Evolutionary conservation across 1,140 invertebrate species (phyloP).

Genomic region (Conus ventricosus): DNA sequence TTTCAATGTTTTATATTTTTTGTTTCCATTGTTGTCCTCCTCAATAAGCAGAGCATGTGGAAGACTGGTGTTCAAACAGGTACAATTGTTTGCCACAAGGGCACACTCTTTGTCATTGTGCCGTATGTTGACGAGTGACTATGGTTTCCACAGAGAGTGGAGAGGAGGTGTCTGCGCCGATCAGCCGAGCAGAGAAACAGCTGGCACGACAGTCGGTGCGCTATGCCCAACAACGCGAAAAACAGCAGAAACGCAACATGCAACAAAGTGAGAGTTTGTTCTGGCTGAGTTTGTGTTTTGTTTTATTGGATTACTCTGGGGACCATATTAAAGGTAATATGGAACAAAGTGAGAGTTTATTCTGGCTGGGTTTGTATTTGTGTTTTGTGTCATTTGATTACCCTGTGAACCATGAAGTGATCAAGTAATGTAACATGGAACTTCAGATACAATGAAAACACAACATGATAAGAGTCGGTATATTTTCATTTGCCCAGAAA

Average conservation of each 20-base stretch:
- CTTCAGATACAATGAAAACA: too few species aligned
- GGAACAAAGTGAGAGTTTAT: neutral
- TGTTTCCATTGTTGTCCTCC: too few species aligned
- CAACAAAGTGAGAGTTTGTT: constrained; percentile 54
- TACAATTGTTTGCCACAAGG: too few species aligned
- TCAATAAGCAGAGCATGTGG: too few species aligned
- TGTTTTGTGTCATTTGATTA: neutral
- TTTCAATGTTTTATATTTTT: too few species aligned
- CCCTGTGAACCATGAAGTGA: neutral
- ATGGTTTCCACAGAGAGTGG: neutral
- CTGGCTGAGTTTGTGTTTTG: neutral
- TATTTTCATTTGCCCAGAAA: too few species aligned
- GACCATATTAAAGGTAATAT: too few species aligned
- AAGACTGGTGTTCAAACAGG: too few species aligned
- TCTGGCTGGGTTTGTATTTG: neutral
- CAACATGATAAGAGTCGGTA: too few species aligned
- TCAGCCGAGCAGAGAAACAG: constrained; percentile 53
- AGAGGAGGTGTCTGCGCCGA: constrained; percentile 50
- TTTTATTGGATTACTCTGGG: neutral
- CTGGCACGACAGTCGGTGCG: constrained; percentile 58
- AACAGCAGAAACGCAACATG: constrained; percentile 55
- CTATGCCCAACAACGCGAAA: constrained; percentile 55
- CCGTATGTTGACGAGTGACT: too few species aligned
- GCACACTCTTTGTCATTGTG: too few species aligned
- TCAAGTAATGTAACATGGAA: neutral